Base-by-base conservation (phyloP, 2,113 vertebrate species). In the Seriola aureovittata region DNA sequence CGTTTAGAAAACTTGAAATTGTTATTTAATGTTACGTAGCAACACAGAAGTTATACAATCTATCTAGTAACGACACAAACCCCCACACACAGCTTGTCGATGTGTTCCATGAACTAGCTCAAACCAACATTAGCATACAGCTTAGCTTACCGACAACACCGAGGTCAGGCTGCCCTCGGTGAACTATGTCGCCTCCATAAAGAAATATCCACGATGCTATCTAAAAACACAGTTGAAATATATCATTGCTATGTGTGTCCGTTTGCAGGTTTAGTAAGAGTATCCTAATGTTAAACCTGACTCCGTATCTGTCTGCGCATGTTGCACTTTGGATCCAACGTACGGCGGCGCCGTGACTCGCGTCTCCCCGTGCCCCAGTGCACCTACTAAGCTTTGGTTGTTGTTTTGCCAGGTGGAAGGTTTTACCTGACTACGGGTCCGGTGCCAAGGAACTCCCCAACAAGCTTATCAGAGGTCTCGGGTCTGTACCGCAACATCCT, bases 381-480 rank as follows among this genome's bases (percentile, higher is more conserved):
- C 55, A 58, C 40, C 55, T 3, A 58, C 78, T 79, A 63, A 76
- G 71, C 68, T 40, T 40, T 36, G n/a, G 12, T 40, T 9, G 71
- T 7, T 63, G 60, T 84, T 71, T 57, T 77, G 58, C 23, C 81
- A 81, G 16, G 14, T 38, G 29, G 48, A 50, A 75, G 42, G 54
- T 72, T 96, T 93, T 91, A 97, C 97, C 97, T 96, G 93, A 93
- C 92, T 11, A 92, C 71, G 8, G 91, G 81, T 71, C 96, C 95
- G 8, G 94, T 92, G 86, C 95, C 94, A 87, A 97, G 85, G 59
- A 96, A 94, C 84, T 96, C 94, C 70, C 93, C 93, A 34, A 96
- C 71, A 65, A 96, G 93, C 91, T 95, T 93, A 94, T 96, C 95
- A 1, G 95, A 93, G 84, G 89, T 91, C 40, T 94, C 89, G 16